Evolutionary conservation across 2,888 invertebrate genomes (phyloP).

Genomic region (Molanna angustata): DNA sequence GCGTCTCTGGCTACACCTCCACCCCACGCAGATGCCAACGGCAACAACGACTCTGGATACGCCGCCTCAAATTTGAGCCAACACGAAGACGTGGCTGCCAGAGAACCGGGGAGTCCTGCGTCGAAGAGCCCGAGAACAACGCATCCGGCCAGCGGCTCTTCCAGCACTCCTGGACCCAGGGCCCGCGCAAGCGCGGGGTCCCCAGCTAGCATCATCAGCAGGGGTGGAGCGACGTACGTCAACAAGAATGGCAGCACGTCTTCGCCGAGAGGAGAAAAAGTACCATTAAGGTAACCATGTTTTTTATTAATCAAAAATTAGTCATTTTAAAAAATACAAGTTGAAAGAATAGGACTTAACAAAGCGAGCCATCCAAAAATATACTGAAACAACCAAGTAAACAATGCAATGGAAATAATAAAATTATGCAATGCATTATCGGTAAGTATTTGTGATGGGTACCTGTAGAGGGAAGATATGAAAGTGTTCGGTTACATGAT

Average conservation of each 20-base stretch:
- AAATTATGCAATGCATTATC: too few relatives aligned
- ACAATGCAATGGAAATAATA: too few relatives aligned
- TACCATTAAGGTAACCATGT: conserved; percentile 28
- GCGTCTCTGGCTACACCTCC: conserved; percentile 57
- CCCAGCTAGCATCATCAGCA: conserved; percentile 13
- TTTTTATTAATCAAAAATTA: too few relatives aligned
- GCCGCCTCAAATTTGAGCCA: conserved; percentile 57
- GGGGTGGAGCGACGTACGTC: conserved; percentile 35
- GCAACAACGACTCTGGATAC: conserved; percentile 83
- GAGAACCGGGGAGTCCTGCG: conserved; percentile 46
- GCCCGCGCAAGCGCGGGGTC: background rate
- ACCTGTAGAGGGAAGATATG: too few relatives aligned
- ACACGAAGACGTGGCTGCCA: conserved; percentile 53
- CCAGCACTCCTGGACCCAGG: background rate
- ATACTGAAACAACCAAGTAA: too few relatives aligned
- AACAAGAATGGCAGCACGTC: conserved; percentile 50
- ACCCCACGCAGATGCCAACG: conserved; percentile 66
- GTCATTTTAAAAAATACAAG: too few relatives aligned
- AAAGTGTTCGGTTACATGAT: too few relatives aligned
- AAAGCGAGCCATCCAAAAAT: too few relatives aligned
- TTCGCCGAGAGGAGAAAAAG: conserved; percentile 37
- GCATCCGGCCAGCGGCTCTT: background rate
- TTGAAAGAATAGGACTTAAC: too few relatives aligned
- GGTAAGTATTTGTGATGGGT: too few relatives aligned
- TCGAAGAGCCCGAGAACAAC: conserved; percentile 21